Base-by-base conservation (phyloP, 2,797 vertebrate genomes). In the Gambelia wislizenii region DNA sequence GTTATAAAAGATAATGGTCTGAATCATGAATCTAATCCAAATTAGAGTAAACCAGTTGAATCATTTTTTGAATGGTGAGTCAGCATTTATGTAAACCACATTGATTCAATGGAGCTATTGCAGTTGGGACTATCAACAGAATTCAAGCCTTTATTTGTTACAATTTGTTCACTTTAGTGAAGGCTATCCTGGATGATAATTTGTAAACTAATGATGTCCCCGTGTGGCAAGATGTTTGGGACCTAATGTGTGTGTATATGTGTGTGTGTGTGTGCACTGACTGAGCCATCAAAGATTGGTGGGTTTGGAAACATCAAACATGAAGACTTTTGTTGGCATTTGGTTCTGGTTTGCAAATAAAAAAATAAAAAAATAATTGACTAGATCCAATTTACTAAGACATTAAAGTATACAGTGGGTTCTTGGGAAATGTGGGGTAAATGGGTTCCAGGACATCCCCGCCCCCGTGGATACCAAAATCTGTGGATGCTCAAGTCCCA, bases 121-220 rank as follows among this genome's bases (percentile, higher is more conserved):
- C 16, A 54, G 2, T 54, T 54, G 14, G 54, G 14, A 16, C 14
- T 54, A 16, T 14, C 14, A 54, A 54, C 14, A 54, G 54, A 54
- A 54, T 54, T 54, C 14, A 54, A 54, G 14, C 12, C 12, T 54
- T 54, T 54, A 54, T 54, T 54, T 54, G 54, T 54, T 54, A 54
- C 54, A 54, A 84, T 74, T 84, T 84, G 39, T 84, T 84, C 42
- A 84, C 39, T 36, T 84, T 49, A 56, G 13, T 72, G n/a, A 56
- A 74, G 36, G 72, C 14, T 84, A 6, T 84, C 25, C 25, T 74
- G 47, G 83, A 42, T 74, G 54, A 22, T 12, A 16, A 84, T 69
- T 54, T n/a, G 7, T 84, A 47, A 52, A 67, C 33, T 72, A 72
- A 72, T n/a, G 67, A 84, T 74, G 49, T 72, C 22, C n/a, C 36